Conservation (phyloP, 2,888 invertebrate genomes). For the Cistogaster globosa region DNA sequence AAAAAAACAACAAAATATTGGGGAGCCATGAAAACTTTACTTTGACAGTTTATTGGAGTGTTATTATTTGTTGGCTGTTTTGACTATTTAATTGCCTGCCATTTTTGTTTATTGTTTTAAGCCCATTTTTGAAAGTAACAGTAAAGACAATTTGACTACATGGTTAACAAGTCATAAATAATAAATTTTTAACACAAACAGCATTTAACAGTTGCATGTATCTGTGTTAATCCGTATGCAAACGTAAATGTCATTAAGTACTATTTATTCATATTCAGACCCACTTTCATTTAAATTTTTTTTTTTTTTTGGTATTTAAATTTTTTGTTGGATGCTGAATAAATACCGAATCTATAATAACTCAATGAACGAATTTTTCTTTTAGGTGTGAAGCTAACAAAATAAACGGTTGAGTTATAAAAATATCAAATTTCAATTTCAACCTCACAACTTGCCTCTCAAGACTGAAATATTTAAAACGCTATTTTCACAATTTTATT, state of each 20-base stretch:
- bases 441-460: too few species aligned
- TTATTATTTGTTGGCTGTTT: slow-evolving; percentile 44
- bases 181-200: slow-evolving; percentile 9
- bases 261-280: slow-evolving; percentile 41
- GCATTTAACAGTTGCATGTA: slow-evolving; percentile 1
- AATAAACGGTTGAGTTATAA: background rate
- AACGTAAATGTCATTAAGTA: slow-evolving; percentile 43
- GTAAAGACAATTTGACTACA: slow-evolving; percentile 31
- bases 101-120: slow-evolving; percentile 42
- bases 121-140: slow-evolving; percentile 55
- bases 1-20: background rate
- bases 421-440: too few species aligned
- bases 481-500: too few species aligned
- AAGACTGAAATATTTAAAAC: too few species aligned
- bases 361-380: slow-evolving; percentile 41
- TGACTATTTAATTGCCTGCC: slow-evolving; percentile 40
- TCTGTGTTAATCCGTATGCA: slow-evolving; percentile 9
- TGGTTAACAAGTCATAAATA: slow-evolving; percentile 10
- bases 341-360: slow-evolving; percentile 18
- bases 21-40: background rate
- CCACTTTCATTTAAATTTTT: slow-evolving; percentile 7
- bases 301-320: background rate
- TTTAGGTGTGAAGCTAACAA: slow-evolving; percentile 48
- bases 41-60: slow-evolving; percentile 46
- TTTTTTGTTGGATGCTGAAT: slow-evolving; percentile 2